These are phyloP conservation scores for Cossypha heuglini DNA, from an alignment of 2,797 vertebrate genomes.

Conservation along the genomic window DNA sequence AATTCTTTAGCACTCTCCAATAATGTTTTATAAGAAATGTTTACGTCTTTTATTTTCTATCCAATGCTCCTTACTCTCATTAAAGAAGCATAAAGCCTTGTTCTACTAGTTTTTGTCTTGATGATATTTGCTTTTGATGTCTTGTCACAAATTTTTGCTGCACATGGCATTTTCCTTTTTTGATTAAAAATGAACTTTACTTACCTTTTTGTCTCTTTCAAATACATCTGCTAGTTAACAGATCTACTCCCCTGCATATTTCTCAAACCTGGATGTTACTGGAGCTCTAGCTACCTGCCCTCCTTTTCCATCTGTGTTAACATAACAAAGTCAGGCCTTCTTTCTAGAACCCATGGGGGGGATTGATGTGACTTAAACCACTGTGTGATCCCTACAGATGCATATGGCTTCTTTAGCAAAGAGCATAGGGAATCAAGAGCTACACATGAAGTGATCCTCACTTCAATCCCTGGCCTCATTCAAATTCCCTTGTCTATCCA, in stretches of 20 bases:
- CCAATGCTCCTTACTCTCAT: background rate
- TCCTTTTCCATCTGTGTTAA: background rate
- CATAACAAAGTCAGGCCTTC: background rate
- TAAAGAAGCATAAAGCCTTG: background rate
- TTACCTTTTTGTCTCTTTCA: background rate
- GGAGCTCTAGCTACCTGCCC: background rate
- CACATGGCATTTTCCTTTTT: background rate
- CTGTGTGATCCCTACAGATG: accelerated
- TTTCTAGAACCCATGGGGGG: background rate
- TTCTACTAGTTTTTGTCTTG: background rate
- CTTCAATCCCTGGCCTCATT: background rate
- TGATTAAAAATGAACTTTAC: background rate
- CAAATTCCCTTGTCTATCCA: background rate
- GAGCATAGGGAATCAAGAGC: background rate
- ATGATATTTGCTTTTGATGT: background rate
- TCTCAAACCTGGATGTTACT: background rate
- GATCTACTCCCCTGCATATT: background rate
- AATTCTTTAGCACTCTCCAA: background rate
- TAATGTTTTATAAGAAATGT: background rate
- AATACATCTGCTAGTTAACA: background rate
- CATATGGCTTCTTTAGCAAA: background rate
- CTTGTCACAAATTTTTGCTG: background rate
- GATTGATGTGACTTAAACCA: background rate
- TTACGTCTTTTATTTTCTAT: background rate
- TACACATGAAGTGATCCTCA: background rate